Percentiles rank a stretch among this genome's conserved stretches.
These are phyloP conservation scores for Hiodon tergisus DNA, from an alignment of 2,113 vertebrate genomes.

Conservation along the genomic window DNA sequence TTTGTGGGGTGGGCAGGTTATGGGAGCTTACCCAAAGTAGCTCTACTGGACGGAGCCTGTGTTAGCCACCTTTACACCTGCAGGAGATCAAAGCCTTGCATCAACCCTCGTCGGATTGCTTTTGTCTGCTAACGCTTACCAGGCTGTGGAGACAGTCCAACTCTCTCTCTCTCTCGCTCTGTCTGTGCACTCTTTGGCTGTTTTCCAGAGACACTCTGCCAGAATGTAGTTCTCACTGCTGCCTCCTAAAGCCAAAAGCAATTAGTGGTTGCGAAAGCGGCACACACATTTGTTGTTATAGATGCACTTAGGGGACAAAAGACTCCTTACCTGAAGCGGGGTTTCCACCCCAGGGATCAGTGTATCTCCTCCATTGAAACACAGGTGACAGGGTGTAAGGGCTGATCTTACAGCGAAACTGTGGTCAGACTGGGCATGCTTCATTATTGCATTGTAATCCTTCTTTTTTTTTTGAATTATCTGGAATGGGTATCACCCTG, in stretches of 20 bases:
- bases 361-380: background rate
- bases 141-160: background rate
- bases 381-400: background rate
- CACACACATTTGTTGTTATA: too few species aligned
- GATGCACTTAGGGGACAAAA: too few species aligned
- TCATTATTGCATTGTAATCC: background rate
- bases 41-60: background rate
- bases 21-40: background rate
- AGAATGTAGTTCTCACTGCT: too few species aligned
- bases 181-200: too few species aligned
- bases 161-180: background rate
- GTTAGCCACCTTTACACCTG: background rate
- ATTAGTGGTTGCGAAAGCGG: too few species aligned
- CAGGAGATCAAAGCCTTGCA: too few species aligned
- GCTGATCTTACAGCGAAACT: background rate
- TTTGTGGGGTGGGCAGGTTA: background rate
- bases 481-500: background rate
- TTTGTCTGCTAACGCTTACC: conserved; percentile 6
- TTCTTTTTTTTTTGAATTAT: background rate
- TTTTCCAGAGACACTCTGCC: too few species aligned
- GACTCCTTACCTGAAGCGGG: too few species aligned
- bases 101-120: background rate
- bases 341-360: too few species aligned
- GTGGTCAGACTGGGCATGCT: background rate
- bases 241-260: too few species aligned